phyloP scores from a whole-genome alignment of 1,140 invertebrate genomes.

The Maniola jurtina region DNA sequence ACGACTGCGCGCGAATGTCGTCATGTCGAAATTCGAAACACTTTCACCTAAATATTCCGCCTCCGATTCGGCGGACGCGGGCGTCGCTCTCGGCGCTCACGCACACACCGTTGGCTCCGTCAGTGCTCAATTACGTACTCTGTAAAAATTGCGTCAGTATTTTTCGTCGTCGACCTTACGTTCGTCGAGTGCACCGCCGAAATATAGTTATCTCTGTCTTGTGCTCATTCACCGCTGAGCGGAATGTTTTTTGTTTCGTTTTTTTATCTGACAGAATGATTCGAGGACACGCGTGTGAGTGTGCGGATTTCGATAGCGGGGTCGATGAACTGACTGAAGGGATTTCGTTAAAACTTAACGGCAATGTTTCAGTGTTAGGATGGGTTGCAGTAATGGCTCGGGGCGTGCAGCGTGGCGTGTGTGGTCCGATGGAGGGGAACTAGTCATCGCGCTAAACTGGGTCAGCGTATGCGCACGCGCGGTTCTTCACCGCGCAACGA shows the following conservation, averaged over 20 bases:
- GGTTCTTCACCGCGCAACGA: slow-evolving; percentile 48
- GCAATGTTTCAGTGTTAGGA: slow-evolving; percentile 62
- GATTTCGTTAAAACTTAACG: slow-evolving; percentile 67
- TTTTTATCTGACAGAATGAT: slow-evolving; percentile 67
- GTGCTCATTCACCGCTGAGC: slow-evolving; percentile 65
- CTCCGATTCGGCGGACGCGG: slow-evolving; percentile 76
- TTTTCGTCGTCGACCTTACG: slow-evolving; percentile 74
- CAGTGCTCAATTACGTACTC: slow-evolving; percentile 73
- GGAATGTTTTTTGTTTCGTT: slow-evolving; percentile 67
- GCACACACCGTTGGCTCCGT: slow-evolving; percentile 64
- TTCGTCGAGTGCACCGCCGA: slow-evolving; percentile 59
- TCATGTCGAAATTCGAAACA: slow-evolving; percentile 78
- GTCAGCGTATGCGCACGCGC: slow-evolving; percentile 69
- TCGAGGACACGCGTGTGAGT: slow-evolving; percentile 71
- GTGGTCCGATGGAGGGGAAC: slow-evolving; percentile 52
- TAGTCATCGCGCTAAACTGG: slow-evolving; percentile 60
- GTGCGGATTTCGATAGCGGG: slow-evolving; percentile 77
- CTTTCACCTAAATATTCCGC: slow-evolving; percentile 79
- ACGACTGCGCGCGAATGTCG: slow-evolving; percentile 77
- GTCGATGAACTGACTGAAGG: slow-evolving; percentile 72
- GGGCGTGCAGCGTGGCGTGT: slow-evolving; percentile 45
- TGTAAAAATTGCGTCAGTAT: slow-evolving; percentile 78
- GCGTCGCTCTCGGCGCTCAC: slow-evolving; percentile 76
- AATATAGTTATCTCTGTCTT: slow-evolving; percentile 77
- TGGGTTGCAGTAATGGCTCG: slow-evolving; percentile 51